Conservation (phyloP, 2,113 vertebrate genomes). For the Calidris pygmaea region DNA sequence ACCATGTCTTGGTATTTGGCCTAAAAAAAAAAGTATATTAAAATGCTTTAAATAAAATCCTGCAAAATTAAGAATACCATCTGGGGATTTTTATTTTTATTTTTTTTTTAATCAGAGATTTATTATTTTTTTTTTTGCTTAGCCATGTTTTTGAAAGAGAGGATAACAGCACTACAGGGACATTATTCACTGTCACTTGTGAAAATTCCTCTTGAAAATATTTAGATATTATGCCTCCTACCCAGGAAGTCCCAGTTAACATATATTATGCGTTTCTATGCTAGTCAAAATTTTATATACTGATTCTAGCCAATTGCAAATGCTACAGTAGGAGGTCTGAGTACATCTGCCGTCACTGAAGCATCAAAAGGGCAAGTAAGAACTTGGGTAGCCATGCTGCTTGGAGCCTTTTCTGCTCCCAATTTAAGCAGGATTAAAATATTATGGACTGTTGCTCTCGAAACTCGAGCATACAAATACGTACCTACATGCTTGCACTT, state of each 20-base stretch:
- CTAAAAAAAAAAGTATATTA: not conserved
- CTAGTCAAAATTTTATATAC: not conserved
- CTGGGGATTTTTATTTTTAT: not conserved
- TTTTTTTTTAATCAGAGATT: not conserved
- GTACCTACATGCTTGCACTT: not conserved
- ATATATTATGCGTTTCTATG: not conserved
- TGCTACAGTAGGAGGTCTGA: not conserved
- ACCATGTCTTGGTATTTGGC: not conserved
- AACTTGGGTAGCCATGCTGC: not conserved
- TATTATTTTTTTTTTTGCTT: not conserved
- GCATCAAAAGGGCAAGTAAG: not conserved
- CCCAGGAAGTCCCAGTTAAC: not conserved
- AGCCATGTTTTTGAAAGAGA: not conserved
- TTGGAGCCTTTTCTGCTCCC: not conserved
- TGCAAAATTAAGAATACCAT: not conserved
- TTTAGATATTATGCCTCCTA: not conserved
- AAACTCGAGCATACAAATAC: not conserved
- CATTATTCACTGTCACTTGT: not conserved
- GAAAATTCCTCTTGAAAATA: not conserved
- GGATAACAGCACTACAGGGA: not conserved
- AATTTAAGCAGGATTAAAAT: not conserved
- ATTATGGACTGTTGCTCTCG: not conserved
- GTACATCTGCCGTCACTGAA: not conserved
- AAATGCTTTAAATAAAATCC: slow-evolving; percentile 21
- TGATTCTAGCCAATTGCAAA: not conserved